These are phyloP conservation scores for Eupleurogrammus muticus DNA, from an alignment of 2,797 vertebrate genomes.

Conservation along the genomic window DNA sequence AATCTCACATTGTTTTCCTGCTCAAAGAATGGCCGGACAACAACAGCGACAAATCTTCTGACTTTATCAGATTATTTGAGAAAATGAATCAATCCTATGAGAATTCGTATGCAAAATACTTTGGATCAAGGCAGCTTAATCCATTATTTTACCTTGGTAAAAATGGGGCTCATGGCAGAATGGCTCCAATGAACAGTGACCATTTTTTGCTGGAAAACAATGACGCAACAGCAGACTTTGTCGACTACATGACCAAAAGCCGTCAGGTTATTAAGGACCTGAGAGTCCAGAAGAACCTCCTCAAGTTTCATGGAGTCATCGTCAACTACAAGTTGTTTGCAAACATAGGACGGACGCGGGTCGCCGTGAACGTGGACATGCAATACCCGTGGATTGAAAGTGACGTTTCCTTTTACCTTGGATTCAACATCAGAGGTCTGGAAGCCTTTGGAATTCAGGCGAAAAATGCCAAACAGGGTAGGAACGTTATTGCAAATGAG, in stretches of 20 bases:
- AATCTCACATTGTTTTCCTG: conserved; percentile 1
- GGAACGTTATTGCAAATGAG: not conserved
- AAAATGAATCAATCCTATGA: not conserved
- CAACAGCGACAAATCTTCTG: not conserved
- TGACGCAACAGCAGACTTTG: not conserved
- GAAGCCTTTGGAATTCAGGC: not conserved
- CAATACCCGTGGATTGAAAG: not conserved
- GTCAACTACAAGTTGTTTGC: not conserved
- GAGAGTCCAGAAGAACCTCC: not conserved
- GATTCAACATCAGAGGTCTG: conserved; percentile 35
- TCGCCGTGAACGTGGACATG: not conserved
- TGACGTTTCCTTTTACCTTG: conserved; percentile 28
- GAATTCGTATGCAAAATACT: not conserved
- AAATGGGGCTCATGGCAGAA: not conserved
- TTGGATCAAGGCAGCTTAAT: not conserved
- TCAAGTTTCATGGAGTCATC: not conserved
- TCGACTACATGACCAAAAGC: not conserved
- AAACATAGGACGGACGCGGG: not conserved
- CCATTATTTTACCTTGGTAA: not conserved
- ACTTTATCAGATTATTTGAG: not conserved
- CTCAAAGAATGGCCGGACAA: not conserved
- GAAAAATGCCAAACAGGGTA: not conserved
- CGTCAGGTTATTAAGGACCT: not conserved
- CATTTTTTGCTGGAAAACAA: not conserved
- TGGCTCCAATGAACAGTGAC: rapidly evolving